Evolutionary conservation across 2,888 invertebrate species (phyloP).

Genomic region (Drosophila mercatorum): DNA sequence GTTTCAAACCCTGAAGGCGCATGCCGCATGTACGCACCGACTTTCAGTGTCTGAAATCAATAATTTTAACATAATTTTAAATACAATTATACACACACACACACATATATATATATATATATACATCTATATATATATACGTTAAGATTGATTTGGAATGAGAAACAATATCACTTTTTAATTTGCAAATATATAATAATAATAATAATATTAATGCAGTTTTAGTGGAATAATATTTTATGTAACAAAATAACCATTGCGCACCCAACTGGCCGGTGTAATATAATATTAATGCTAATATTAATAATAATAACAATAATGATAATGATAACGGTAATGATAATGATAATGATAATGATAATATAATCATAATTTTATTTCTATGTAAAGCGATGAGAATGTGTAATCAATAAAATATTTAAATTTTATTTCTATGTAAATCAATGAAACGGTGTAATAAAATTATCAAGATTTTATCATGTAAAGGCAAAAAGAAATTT

Average conservation of each 20-base stretch:
- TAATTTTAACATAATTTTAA: constrained; percentile 43
- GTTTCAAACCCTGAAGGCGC: constrained; percentile 8
- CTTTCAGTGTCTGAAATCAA: constrained; percentile 29
- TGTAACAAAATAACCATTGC: constrained; percentile 9
- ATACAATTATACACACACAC: background rate
- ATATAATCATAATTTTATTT: constrained; percentile 25
- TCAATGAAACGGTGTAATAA: constrained; percentile 5
- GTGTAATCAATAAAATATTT: constrained; percentile 32
- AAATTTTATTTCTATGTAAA: constrained; percentile 17
- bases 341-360: constrained; percentile 3
- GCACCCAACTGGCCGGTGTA: constrained; percentile 15
- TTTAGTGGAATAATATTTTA: constrained; percentile 37
- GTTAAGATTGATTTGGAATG: background rate
- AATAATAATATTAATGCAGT: background rate
- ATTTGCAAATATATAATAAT: constrained; percentile 34
- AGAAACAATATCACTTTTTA: constrained; percentile 44
- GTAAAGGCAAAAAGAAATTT: background rate
- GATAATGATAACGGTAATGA: constrained; percentile 4
- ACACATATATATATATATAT: background rate
- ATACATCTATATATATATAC: background rate
- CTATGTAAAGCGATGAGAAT: constrained; percentile 12
- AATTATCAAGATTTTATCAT: constrained; percentile 1
- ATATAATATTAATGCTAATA: constrained; percentile 8
- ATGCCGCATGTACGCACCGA: constrained; percentile 11
- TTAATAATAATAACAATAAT: constrained; percentile 1